Evolutionary conservation across 2,113 vertebrate genomes (phyloP).

Genomic region (Lota lota): DNA sequence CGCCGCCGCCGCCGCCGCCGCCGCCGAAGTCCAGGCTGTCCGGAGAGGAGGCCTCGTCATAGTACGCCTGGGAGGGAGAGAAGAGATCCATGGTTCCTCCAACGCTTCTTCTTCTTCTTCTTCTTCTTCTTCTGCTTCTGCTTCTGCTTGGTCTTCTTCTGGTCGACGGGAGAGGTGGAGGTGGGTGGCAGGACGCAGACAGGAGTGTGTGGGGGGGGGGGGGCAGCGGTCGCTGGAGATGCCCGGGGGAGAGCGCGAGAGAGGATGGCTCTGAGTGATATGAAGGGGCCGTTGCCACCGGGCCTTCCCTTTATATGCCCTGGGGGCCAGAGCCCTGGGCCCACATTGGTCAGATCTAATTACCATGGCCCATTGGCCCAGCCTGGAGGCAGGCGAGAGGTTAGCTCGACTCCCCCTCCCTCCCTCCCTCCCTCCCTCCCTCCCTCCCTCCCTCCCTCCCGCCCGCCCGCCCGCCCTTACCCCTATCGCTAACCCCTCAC

Average conservation of each 20-base stretch:
- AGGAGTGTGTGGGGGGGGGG: slow-evolving; percentile 13
- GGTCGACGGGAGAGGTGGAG: not conserved
- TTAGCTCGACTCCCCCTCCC: slow-evolving; percentile 37
- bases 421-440: slow-evolving; percentile 34
- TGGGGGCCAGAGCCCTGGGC: slow-evolving; percentile 75
- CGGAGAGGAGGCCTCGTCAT: slow-evolving; percentile 84
- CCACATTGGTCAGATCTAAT: slow-evolving; percentile 80
- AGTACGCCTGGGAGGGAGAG: slow-evolving; percentile 86
- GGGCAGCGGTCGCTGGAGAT: slow-evolving; percentile 12
- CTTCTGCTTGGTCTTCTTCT: too few relatives aligned
- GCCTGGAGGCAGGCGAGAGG: slow-evolving; percentile 66
- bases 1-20: slow-evolving; percentile 58
- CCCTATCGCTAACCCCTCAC: slow-evolving; percentile 44
- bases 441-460: slow-evolving; percentile 44
- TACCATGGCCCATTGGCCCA: slow-evolving; percentile 85
- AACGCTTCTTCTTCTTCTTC: not conserved
- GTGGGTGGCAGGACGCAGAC: not conserved
- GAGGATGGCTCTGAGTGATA: slow-evolving; percentile 71
- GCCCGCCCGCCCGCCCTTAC: slow-evolving; percentile 35
- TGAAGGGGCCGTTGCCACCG: slow-evolving; percentile 67
- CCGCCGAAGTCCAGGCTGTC: slow-evolving; percentile 82
- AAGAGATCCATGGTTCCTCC: slow-evolving; percentile 82
- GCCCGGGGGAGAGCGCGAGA: slow-evolving; percentile 34
- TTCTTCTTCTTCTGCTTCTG: not conserved
- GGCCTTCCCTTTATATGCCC: slow-evolving; percentile 86